A percentile compares a stretch with the other conserved stretches of the same genome.
Evolutionary conservation across 1,140 invertebrate genomes (phyloP).

Genomic region (Ceratoteleas bidentatus): DNA sequence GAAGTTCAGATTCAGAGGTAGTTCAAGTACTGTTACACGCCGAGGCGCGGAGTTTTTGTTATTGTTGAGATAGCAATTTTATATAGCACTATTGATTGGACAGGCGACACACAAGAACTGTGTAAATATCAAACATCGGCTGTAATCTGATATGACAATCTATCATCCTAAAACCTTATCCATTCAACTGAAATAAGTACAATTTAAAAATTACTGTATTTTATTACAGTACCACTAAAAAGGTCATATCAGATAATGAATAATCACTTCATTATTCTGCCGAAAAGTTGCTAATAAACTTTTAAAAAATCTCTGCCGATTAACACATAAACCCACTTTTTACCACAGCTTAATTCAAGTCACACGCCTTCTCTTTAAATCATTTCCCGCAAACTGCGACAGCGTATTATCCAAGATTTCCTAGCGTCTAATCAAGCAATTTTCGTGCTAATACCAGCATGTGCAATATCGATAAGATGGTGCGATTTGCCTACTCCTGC

Average conservation of each 20-base stretch:
- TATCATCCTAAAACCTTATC: background rate
- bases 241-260: too few relatives aligned
- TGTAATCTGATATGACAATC: background rate
- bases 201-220: background rate
- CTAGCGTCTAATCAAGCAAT: constrained; percentile 29
- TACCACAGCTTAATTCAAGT: background rate
- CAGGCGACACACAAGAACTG: constrained; percentile 11
- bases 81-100: constrained; percentile 43
- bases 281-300: too few relatives aligned
- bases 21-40: constrained; percentile 44
- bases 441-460: constrained; percentile 19
- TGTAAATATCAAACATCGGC: background rate
- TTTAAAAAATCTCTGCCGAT: too few relatives aligned
- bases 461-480: background rate
- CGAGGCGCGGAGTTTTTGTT: constrained; percentile 40
- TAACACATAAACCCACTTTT: too few relatives aligned
- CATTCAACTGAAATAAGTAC: background rate
- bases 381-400: constrained; percentile 1
- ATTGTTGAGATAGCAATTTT: constrained; percentile 44
- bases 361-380: background rate
- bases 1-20: constrained; percentile 48
- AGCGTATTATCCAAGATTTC: constrained; percentile 30
- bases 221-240: too few relatives aligned
- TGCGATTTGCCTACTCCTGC: constrained; percentile 14
- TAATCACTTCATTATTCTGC: too few relatives aligned